A percentile compares a stretch with the other conserved stretches of the same genome.
phyloP scores from a whole-genome alignment of 2,113 vertebrate genomes.

The Calcarius ornatus region DNA sequence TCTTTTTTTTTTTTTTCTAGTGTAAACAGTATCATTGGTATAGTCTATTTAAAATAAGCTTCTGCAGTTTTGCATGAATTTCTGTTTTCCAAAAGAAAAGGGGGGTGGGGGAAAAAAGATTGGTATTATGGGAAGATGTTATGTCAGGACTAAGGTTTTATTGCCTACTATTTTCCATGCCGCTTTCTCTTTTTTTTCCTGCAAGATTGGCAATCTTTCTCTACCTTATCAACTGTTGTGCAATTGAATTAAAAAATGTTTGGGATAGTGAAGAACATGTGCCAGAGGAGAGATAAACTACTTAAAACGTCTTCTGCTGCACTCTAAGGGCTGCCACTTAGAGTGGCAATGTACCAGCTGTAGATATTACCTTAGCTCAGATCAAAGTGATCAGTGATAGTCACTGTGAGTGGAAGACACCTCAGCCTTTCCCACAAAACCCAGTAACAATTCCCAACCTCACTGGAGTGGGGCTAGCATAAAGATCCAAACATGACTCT shows the following conservation, averaged over 20 bases:
- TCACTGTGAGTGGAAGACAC: background rate
- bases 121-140: background rate
- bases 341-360: background rate
- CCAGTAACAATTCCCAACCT: background rate
- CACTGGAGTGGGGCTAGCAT: background rate
- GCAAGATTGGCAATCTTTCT: background rate
- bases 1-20: background rate
- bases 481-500: background rate
- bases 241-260: background rate
- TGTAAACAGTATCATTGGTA: background rate
- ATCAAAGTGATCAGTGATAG: background rate
- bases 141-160: background rate
- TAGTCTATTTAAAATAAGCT: background rate
- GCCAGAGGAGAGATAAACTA: background rate
- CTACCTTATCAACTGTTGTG: background rate
- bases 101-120: rapidly evolving
- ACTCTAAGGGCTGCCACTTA: background rate
- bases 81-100: background rate
- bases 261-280: background rate
- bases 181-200: background rate
- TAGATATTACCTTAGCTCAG: background rate
- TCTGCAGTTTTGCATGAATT: background rate
- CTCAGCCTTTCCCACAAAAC: background rate
- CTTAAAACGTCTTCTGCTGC: background rate
- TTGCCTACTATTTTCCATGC: background rate